Percentiles rank a stretch among this genome's conserved stretches.
phyloP scores from a whole-genome alignment of 1,140 invertebrate genomes.

The Akabosia matsudoensis region DNA sequence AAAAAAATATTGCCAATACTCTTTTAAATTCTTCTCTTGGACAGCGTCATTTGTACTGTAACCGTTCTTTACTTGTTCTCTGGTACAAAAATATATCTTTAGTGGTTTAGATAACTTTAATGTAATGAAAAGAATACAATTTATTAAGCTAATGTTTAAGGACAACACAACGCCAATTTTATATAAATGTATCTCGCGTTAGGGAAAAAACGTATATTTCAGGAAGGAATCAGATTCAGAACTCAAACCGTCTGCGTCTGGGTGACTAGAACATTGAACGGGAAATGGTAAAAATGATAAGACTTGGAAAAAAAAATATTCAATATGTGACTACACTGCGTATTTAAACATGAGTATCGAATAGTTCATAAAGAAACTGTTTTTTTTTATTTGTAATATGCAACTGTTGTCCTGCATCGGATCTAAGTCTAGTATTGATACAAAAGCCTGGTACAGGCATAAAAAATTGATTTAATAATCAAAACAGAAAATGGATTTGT shows the following conservation, averaged over 20 bases:
- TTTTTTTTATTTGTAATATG: not conserved
- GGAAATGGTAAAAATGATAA: constrained; percentile 10
- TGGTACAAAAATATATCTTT: constrained; percentile 4
- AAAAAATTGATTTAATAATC: too few relatives aligned
- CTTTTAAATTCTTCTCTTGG: constrained; percentile 1
- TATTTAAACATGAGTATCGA: not conserved
- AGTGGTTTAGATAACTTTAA: not conserved
- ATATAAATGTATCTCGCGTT: too few relatives aligned
- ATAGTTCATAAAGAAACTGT: not conserved
- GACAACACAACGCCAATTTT: constrained; percentile 6
- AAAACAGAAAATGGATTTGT: too few relatives aligned
- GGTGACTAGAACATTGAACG: constrained; percentile 18
- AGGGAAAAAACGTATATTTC: not conserved
- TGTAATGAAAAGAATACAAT: not conserved
- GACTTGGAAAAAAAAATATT: constrained; percentile 10
- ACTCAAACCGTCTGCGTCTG: too few relatives aligned
- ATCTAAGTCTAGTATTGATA: too few relatives aligned
- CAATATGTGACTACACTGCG: constrained; percentile 17
- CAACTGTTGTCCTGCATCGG: too few relatives aligned
- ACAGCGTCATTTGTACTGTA: constrained; percentile 9
- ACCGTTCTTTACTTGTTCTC: constrained; percentile 18
- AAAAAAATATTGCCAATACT: constrained; percentile 22
- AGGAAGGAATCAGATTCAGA: constrained; percentile 11
- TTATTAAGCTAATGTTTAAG: not conserved
- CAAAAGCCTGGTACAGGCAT: too few relatives aligned